Conservation (phyloP, 2,113 vertebrate genomes). For the Ageneiosus marmoratus region DNA sequence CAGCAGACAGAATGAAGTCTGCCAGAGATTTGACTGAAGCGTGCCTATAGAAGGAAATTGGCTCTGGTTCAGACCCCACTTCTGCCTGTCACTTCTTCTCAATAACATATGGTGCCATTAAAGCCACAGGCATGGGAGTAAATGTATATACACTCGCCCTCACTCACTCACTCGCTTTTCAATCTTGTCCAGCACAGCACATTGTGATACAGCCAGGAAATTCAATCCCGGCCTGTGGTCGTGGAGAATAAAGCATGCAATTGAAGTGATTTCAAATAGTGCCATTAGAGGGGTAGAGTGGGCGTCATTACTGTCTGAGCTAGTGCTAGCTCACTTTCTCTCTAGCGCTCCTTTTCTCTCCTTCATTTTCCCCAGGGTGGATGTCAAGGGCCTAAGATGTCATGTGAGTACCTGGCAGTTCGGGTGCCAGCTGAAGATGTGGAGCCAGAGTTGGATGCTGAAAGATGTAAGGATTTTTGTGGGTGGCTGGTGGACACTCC, state of each 20-base stretch:
- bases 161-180: slow-evolving; percentile 67
- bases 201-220: slow-evolving; percentile 77
- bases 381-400: slow-evolving; percentile 67
- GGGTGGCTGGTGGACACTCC: slow-evolving; percentile 51
- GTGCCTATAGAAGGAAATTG: slow-evolving; percentile 66
- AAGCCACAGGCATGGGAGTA: slow-evolving; percentile 72
- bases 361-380: slow-evolving; percentile 61
- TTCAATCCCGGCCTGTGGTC: slow-evolving; percentile 73
- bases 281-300: slow-evolving; percentile 53
- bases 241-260: slow-evolving; percentile 74
- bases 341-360: slow-evolving; percentile 55
- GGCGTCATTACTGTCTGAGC: slow-evolving; percentile 67
- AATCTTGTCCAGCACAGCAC: slow-evolving; percentile 77
- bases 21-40: slow-evolving; percentile 58
- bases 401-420: slow-evolving; percentile 71
- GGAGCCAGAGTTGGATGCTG: slow-evolving; percentile 36
- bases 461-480: slow-evolving; percentile 35
- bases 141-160: slow-evolving; percentile 73
- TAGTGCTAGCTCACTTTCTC: slow-evolving; percentile 49
- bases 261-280: slow-evolving; percentile 75
- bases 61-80: slow-evolving; percentile 74
- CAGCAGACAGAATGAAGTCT: slow-evolving; percentile 11
- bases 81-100: slow-evolving; percentile 77
- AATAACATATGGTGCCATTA: slow-evolving; percentile 80
- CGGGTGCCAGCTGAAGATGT: slow-evolving; percentile 63